Conservation (phyloP, 2,888 invertebrate genomes). For the Drosophila picticornis region DNA sequence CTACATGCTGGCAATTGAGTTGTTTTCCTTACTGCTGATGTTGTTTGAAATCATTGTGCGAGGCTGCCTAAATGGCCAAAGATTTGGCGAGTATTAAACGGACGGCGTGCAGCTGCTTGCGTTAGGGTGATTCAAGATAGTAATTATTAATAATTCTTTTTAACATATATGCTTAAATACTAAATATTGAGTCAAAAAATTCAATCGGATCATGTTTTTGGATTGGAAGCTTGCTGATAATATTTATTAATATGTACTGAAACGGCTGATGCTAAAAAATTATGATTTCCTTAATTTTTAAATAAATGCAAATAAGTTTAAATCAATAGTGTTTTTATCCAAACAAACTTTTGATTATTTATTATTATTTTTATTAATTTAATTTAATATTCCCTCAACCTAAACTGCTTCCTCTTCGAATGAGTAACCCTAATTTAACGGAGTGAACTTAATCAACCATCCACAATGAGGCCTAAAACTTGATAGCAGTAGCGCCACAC, state of each 20-base stretch:
- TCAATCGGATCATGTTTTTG: neutral
- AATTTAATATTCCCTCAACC: conserved; percentile 6
- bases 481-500: conserved; percentile 18
- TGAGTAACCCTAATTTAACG: conserved; percentile 37
- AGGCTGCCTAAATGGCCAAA: conserved; percentile 51
- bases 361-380: neutral
- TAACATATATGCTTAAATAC: neutral
- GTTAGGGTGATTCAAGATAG: conserved; percentile 41
- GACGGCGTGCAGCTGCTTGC: conserved; percentile 35
- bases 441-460: conserved; percentile 17
- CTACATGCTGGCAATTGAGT: conserved; percentile 66
- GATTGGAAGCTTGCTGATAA: neutral
- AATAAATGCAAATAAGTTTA: neutral
- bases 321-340: neutral
- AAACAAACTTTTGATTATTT: neutral
- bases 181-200: neutral
- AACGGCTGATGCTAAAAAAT: accelerated
- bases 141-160: neutral
- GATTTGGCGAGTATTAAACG: conserved; percentile 46
- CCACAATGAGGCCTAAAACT: conserved; percentile 11
- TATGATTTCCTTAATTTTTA: neutral
- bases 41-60: conserved; percentile 34
- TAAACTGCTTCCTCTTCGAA: neutral
- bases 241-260: neutral
- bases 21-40: conserved; percentile 28